Base-by-base conservation (phyloP, 1,140 invertebrate species). In the Cepaea nemoralis region DNA sequence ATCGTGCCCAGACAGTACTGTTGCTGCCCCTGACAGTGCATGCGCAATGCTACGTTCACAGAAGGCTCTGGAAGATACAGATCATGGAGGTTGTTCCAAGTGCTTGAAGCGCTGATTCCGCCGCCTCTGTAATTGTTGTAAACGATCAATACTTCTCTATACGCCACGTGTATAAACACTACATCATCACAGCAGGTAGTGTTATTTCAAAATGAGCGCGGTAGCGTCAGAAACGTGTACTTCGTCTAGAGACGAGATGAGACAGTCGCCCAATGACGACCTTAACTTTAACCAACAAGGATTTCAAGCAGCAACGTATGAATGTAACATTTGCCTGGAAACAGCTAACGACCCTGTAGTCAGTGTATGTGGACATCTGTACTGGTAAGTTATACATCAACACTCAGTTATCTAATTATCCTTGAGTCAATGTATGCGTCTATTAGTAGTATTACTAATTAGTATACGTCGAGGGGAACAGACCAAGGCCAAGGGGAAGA, bases 341-440 rank as follows among this genome's bases (percentile, higher is more conserved):
- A 97, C 97, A 33, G 98, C 98, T 2, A 97, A 96, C 90, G 97
- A 99, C 94, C 97, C 98, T 37, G 98, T 99, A 80, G 96, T 99
- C 87, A 99, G 97, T 91, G 94, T 98, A 94, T 99, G 98, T 91
- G 98, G 98, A 24, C 98, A 99, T 93, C 93, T 99, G 73, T 99
- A 99, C 93, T 99, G 98, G 96, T 97, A 92, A 92, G 92, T 66
- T 77, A 6, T 67, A 37, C n/a, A n/a, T n/a, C n/a, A n/a, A n/a
- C n/a, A n/a, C n/a, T n/a, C n/a, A n/a, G n/a, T n/a, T n/a, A n/a
- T n/a, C n/a, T n/a, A n/a, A n/a, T n/a, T n/a, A n/a, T n/a, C n/a
- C n/a, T n/a, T n/a, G n/a, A n/a, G n/a, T n/a, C n/a, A n/a, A n/a
- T n/a, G n/a, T n/a, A n/a, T n/a, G n/a, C n/a, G n/a, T n/a, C n/a